Conservation (phyloP, 1,140 invertebrate species). For the Plectrocnemia conspersa region DNA sequence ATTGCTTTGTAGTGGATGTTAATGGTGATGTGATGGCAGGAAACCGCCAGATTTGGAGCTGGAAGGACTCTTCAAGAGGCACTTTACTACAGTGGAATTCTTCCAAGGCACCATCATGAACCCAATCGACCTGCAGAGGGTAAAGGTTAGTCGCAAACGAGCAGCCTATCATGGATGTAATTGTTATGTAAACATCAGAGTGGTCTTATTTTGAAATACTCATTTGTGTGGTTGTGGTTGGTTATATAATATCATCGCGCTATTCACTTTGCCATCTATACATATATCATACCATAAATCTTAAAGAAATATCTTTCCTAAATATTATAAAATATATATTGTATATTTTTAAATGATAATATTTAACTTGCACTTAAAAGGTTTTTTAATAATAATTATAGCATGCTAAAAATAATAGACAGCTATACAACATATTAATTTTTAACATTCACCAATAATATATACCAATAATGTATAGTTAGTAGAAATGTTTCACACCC, state of each 20-base stretch:
- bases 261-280: slow-evolving; percentile 31
- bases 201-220: slow-evolving; percentile 31
- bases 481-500: too few species aligned
- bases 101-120: slow-evolving; percentile 99
- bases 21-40: slow-evolving; percentile 62
- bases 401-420: too few species aligned
- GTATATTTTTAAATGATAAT: too few species aligned
- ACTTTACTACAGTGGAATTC: slow-evolving; percentile 99
- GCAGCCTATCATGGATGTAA: slow-evolving; percentile 17
- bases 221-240: slow-evolving; percentile 37
- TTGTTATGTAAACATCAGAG: slow-evolving; percentile 17
- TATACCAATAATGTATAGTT: too few species aligned
- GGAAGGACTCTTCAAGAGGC: slow-evolving; percentile 98
- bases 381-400: too few species aligned
- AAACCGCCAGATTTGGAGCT: slow-evolving; percentile 94
- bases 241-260: slow-evolving; percentile 29
- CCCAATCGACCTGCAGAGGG: slow-evolving; percentile 96
- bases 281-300: too few species aligned
- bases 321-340: too few species aligned
- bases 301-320: too few species aligned
- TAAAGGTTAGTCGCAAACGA: slow-evolving; percentile 78
- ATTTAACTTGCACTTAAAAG: too few species aligned
- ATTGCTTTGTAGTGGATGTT: slow-evolving; percentile 45
- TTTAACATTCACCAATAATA: too few species aligned
- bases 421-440: too few species aligned